Conservation (phyloP, 2,113 vertebrate species). For the Paradoxurus hermaphroditus region DNA sequence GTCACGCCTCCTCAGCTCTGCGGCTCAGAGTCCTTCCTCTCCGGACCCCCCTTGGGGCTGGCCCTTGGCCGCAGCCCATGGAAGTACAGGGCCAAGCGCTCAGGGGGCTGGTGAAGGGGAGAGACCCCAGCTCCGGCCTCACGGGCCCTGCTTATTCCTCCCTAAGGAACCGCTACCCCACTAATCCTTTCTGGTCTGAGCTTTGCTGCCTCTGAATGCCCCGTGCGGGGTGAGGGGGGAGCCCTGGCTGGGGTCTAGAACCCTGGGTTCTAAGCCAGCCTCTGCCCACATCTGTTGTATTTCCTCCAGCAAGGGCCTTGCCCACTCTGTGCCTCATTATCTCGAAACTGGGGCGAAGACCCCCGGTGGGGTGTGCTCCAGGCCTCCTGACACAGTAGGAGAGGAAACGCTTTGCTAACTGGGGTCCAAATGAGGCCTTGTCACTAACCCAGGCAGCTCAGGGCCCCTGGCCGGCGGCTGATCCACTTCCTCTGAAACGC, state of each 20-base stretch:
- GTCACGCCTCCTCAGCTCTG: neutral
- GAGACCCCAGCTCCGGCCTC: neutral
- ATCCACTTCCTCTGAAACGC: neutral
- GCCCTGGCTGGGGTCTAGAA: neutral
- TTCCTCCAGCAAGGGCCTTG: neutral
- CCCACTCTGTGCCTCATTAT: neutral
- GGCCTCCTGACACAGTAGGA: neutral
- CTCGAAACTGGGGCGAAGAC: neutral
- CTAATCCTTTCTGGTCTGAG: neutral
- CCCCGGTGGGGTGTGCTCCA: neutral
- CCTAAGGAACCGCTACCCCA: neutral
- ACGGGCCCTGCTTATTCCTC: neutral
- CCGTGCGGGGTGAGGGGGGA: fast-evolving
- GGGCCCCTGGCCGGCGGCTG: neutral
- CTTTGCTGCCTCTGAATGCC: neutral
- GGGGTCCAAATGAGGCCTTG: neutral
- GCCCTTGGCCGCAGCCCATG: neutral
- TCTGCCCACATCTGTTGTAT: neutral
- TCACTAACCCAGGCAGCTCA: neutral
- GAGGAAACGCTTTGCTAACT: neutral
- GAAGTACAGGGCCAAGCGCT: neutral
- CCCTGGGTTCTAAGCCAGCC: neutral
- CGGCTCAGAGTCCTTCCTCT: neutral
- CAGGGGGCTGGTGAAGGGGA: neutral
- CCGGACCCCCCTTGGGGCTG: neutral